A percentile compares a stretch with the other conserved stretches of the same genome.
phyloP scores from a whole-genome alignment of 2,888 invertebrate genomes.

The Drosophila barbarae region DNA sequence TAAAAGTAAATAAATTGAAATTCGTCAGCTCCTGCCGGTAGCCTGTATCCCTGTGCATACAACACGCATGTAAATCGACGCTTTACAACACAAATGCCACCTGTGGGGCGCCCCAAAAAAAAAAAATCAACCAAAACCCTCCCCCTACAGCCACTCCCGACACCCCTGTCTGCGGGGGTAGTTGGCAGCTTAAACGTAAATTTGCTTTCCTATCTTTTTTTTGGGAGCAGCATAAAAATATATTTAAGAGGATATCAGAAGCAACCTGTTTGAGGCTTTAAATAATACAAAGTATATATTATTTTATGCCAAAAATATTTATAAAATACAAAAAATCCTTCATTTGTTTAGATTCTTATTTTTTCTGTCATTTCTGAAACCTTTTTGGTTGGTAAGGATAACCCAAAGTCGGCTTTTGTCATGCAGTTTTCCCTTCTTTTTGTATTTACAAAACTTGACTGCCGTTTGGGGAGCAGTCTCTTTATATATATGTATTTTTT shows the following conservation, averaged over 20 bases:
- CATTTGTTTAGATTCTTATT: too few relatives aligned
- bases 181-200: slow-evolving; percentile 58
- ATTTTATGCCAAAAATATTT: neutral
- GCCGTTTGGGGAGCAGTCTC: slow-evolving; percentile 6
- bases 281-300: too few relatives aligned
- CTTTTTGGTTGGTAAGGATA: neutral
- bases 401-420: neutral
- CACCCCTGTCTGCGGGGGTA: slow-evolving; percentile 38
- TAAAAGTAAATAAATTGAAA: slow-evolving; percentile 74
- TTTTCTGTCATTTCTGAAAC: too few relatives aligned
- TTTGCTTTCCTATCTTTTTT: slow-evolving; percentile 44
- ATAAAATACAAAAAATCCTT: neutral
- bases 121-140: neutral
- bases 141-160: neutral
- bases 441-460: slow-evolving; percentile 5
- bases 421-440: neutral
- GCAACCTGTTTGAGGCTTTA: too few relatives aligned
- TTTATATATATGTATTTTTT: neutral
- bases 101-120: slow-evolving; percentile 54
- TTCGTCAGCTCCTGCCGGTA: slow-evolving; percentile 36
- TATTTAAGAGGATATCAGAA: too few relatives aligned
- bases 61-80: slow-evolving; percentile 70
- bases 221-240: too few relatives aligned
- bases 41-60: slow-evolving; percentile 25
- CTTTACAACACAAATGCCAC: slow-evolving; percentile 70